These are phyloP conservation scores for Diploscapter pachys DNA, from an alignment of 1,140 invertebrate genomes.

Conservation along the genomic window DNA sequence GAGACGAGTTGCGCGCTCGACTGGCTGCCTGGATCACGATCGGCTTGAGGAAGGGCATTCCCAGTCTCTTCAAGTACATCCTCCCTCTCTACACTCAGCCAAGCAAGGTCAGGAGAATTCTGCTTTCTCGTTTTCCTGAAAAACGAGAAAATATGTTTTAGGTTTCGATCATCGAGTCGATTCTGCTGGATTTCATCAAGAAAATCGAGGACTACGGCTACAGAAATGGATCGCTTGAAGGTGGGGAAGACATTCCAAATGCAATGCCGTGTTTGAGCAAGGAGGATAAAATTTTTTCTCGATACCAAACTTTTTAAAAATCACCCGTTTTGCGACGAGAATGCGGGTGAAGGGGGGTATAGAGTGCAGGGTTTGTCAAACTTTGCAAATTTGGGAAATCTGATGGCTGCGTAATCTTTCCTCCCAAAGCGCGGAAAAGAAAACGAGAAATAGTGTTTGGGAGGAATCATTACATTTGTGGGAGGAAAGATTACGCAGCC, in stretches of 20 bases:
- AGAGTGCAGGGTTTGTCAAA: too few relatives aligned
- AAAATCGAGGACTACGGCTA: slow-evolving; percentile 73
- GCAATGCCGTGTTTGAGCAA: too few relatives aligned
- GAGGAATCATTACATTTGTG: too few relatives aligned
- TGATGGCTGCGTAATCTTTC: too few relatives aligned
- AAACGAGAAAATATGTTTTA: slow-evolving; percentile 43
- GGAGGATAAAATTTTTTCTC: too few relatives aligned
- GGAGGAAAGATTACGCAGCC: too few relatives aligned
- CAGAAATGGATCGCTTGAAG: slow-evolving; percentile 68
- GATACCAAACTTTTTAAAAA: too few relatives aligned
- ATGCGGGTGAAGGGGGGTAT: too few relatives aligned
- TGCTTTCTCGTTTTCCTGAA: neutral
- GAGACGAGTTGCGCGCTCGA: slow-evolving; percentile 62
- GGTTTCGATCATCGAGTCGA: slow-evolving; percentile 72
- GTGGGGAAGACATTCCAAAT: slow-evolving; percentile 52
- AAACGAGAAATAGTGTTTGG: too few relatives aligned
- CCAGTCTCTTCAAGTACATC: slow-evolving; percentile 90
- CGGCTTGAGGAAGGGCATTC: slow-evolving; percentile 91
- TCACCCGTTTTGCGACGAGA: too few relatives aligned
- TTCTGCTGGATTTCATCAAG: slow-evolving; percentile 79
- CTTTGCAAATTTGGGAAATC: too few relatives aligned
- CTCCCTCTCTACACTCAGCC: slow-evolving; percentile 73
- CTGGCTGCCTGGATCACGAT: slow-evolving; percentile 66
- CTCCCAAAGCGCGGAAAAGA: slow-evolving; percentile 60
- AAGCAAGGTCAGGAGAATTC: neutral